These are phyloP conservation scores for Spialia ferax DNA, from an alignment of 2,888 invertebrate species.

Conservation along the genomic window DNA sequence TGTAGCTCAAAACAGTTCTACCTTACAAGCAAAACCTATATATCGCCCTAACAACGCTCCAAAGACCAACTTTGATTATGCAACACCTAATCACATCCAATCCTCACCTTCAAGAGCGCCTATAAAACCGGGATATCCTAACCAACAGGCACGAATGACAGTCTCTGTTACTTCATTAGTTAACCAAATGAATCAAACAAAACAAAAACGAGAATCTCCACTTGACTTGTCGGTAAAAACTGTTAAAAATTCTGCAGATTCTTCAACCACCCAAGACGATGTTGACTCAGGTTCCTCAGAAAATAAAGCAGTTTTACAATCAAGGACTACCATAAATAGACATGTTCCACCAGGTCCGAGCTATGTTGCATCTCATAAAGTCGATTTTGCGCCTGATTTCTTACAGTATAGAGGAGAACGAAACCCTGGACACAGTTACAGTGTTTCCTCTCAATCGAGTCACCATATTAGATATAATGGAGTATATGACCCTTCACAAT, in stretches of 20 bases:
- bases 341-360: slow-evolving; percentile 57
- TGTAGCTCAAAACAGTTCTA: slow-evolving; percentile 63
- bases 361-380: slow-evolving; percentile 88
- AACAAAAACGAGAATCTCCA: slow-evolving; percentile 91
- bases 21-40: slow-evolving; percentile 59
- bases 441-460: slow-evolving; percentile 55
- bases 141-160: slow-evolving; percentile 78
- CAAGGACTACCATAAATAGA: slow-evolving; percentile 65
- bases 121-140: slow-evolving; percentile 71
- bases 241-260: slow-evolving; percentile 95
- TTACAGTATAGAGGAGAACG: slow-evolving; percentile 80
- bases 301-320: slow-evolving; percentile 66
- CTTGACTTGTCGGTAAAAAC: slow-evolving; percentile 96
- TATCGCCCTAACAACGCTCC: slow-evolving; percentile 66
- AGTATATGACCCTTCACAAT: slow-evolving; percentile 63
- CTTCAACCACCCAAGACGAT: slow-evolving; percentile 92
- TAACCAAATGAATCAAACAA: slow-evolving; percentile 80
- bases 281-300: slow-evolving; percentile 78
- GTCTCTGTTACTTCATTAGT: slow-evolving; percentile 81
- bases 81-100: slow-evolving; percentile 65
- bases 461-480: slow-evolving; percentile 69
- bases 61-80: slow-evolving; percentile 71
- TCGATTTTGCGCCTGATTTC: slow-evolving; percentile 93
- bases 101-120: slow-evolving; percentile 70
- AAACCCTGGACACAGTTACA: slow-evolving; percentile 59